Percentiles rank a stretch among this genome's conserved stretches.
These are phyloP conservation scores for Sciurus vulgaris DNA, from an alignment of 2,797 vertebrate species.

Conservation along the genomic window DNA sequence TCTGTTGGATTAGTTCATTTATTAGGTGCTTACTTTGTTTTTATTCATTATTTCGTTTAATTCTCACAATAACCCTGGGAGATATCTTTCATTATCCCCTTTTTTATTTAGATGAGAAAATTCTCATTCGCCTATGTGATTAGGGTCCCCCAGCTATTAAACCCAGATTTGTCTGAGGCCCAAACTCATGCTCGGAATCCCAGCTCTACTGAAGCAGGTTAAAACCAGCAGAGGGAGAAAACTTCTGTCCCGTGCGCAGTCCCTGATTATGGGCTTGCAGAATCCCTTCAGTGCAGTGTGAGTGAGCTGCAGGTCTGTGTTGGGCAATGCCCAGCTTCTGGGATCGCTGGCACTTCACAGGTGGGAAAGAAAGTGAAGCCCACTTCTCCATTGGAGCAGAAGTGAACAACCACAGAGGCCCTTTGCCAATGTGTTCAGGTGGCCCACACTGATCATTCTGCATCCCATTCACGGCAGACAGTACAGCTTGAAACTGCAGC, in stretches of 20 bases:
- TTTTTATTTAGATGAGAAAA: constrained; percentile 52
- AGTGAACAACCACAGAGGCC: background rate
- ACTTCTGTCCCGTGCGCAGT: background rate
- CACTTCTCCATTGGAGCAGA: background rate
- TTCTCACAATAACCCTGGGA: background rate
- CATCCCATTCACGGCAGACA: background rate
- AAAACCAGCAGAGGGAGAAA: background rate
- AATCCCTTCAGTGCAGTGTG: background rate
- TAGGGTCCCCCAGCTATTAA: background rate
- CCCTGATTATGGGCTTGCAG: background rate
- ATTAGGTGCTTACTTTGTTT: background rate
- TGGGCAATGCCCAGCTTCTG: background rate
- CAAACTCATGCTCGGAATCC: background rate
- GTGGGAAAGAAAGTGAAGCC: background rate
- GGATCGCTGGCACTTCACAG: background rate
- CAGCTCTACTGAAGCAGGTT: background rate
- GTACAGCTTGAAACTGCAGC: background rate
- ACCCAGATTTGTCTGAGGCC: background rate
- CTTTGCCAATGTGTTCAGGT: background rate
- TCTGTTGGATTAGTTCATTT: background rate
- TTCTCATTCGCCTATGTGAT: background rate
- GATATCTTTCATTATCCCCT: background rate
- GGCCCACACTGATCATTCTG: background rate
- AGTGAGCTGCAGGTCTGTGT: background rate
- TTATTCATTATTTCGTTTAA: background rate